Percentiles rank a stretch among this genome's conserved stretches.
These are phyloP conservation scores for Parotia lawesii DNA, from an alignment of 2,113 vertebrate species.

Conservation along the genomic window DNA sequence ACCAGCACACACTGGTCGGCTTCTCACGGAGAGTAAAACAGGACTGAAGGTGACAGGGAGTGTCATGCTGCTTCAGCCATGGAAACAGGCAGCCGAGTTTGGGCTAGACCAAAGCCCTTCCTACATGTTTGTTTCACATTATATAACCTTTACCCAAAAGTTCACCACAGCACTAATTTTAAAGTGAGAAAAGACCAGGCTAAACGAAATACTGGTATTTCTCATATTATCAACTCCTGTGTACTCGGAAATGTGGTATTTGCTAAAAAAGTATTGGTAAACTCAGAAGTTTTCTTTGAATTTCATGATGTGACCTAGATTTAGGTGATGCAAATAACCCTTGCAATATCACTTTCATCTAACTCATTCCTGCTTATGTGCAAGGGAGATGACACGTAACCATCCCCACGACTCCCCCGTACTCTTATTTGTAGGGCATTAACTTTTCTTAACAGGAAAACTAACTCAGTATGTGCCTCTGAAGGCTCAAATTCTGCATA, in stretches of 20 bases:
- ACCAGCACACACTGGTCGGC: accelerated
- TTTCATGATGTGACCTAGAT: constrained; percentile 30
- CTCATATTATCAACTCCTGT: background rate
- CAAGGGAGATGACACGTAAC: background rate
- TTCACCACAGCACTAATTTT: background rate
- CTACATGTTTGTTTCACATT: background rate
- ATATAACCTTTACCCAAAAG: constrained; percentile 22
- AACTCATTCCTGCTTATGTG: background rate
- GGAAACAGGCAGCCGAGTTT: background rate
- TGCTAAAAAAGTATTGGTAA: constrained; percentile 11
- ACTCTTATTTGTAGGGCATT: background rate
- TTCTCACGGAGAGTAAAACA: background rate
- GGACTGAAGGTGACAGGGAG: constrained; percentile 26
- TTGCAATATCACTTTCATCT: background rate
- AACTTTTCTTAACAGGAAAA: background rate
- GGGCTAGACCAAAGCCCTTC: background rate
- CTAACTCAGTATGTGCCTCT: background rate
- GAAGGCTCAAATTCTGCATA: background rate
- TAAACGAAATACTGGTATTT: background rate
- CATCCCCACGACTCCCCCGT: background rate
- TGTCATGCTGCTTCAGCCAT: background rate
- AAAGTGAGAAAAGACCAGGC: constrained; percentile 10
- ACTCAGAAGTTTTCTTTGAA: constrained; percentile 31
- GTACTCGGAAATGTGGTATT: background rate
- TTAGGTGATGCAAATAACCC: background rate